These are phyloP conservation scores for Bombus picipes DNA, from an alignment of 1,140 invertebrate species.

Conservation along the genomic window DNA sequence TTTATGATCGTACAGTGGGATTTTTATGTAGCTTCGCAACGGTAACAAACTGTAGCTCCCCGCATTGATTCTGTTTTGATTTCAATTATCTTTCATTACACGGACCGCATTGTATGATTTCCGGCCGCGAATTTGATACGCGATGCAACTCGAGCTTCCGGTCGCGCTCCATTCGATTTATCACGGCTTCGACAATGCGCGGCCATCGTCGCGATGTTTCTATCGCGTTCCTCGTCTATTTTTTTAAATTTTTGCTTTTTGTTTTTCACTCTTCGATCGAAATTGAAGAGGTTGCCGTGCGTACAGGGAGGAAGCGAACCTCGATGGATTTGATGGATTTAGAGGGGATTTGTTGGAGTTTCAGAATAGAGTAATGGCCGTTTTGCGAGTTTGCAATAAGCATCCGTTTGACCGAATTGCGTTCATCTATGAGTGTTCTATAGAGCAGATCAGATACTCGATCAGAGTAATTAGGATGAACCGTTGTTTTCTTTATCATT, in stretches of 20 bases:
- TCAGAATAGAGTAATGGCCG: not conserved
- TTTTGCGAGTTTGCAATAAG: not conserved
- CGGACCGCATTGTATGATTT: constrained; percentile 31
- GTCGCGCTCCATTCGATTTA: constrained; percentile 15
- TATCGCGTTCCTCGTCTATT: not conserved
- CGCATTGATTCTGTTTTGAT: constrained; percentile 39
- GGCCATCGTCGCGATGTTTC: not conserved
- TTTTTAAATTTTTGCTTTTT: not conserved
- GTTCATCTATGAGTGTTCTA: no score
- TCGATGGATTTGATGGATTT: not conserved
- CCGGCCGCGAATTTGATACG: constrained; percentile 39
- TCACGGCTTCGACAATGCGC: not conserved
- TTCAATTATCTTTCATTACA: constrained; percentile 53
- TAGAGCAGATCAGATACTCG: no score
- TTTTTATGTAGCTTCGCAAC: not conserved
- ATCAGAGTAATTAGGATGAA: not conserved
- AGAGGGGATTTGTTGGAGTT: not conserved
- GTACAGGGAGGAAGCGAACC: no score
- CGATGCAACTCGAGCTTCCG: not conserved
- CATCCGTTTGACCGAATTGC: not conserved
- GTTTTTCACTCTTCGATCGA: not conserved
- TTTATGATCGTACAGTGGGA: not conserved
- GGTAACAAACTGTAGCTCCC: not conserved
- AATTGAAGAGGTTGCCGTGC: constrained; percentile 1
- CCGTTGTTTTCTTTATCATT: not conserved